Evolutionary conservation across 2,888 invertebrate species (phyloP), one percentile per base, ranked within the genome.

Genomic region (Heterodera filipjevi): DNA sequence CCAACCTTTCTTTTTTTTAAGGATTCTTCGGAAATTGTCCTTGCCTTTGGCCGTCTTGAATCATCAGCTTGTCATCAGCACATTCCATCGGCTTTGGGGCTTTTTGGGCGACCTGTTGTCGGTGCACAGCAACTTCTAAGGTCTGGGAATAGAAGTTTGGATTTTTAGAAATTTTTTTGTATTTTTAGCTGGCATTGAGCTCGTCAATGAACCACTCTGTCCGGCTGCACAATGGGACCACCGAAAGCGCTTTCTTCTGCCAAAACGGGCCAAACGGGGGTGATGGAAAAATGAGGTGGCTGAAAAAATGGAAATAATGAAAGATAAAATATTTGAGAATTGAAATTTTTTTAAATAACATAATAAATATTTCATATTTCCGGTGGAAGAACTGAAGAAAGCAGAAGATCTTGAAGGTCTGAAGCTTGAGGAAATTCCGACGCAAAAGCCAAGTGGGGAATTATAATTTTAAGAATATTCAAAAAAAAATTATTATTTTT

Each of bases 101-200:
- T 98, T 98, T 90, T 93, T 99, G 68, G 95, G 94, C 0, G 97
- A 98, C 90, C 94, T 95, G 0, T 95, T 95, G 0, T 91, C 76
- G 95, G 96, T 89, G 94, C 94, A 1, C 92, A 92, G 79, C 80
- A 87, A 59, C 81, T 87, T 82, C 86, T n/a, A 80, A 81, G 78
- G 86, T 82, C 30, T 6, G 1, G n/a, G n/a, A n/a, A n/a, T n/a
- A 19, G 30, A 71, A 59, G 27, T 39, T 39, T 27, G 27, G 27
- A n/a, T 27, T 10, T 33, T 66, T 68, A 19, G 16, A 19, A 49
- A 1, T 49, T 49, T 49, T 49, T 49, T 49, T 49, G 49, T 14
- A 19, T 19, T 30, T 46, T 30, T 80, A 35, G 27, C 39, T 59
- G 19, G 70, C 78, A 72, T 70, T 82, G 81, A 81, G 84, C 12